Conservation (phyloP, 1,140 invertebrate species). For the Drosophila micromelanica region DNA sequence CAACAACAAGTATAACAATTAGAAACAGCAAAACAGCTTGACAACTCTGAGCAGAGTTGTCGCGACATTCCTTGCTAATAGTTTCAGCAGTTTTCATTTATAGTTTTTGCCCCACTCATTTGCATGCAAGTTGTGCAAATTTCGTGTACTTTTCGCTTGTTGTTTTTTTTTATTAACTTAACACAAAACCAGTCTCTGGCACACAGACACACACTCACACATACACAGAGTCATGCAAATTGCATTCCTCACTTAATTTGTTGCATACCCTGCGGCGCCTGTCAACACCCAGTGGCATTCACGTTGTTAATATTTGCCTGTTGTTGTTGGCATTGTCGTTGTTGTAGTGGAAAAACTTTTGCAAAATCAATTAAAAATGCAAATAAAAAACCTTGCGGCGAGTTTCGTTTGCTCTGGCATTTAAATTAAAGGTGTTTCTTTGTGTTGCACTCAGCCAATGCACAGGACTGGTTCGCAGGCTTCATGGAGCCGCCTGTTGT, state of each 20-base stretch:
- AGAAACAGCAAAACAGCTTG: slow-evolving; percentile 48
- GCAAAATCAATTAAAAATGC: slow-evolving; percentile 73
- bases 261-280: slow-evolving; percentile 61
- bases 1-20: slow-evolving; percentile 47
- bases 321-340: slow-evolving; percentile 31
- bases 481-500: slow-evolving; percentile 29
- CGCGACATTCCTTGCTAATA: slow-evolving; percentile 71
- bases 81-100: slow-evolving; percentile 62
- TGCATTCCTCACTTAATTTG: slow-evolving; percentile 76
- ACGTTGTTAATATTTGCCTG: slow-evolving; percentile 36
- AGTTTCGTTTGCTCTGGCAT: slow-evolving; percentile 57
- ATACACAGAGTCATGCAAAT: slow-evolving; percentile 24
- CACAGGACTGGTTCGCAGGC: slow-evolving; percentile 12
- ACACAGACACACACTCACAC: slow-evolving; percentile 10
- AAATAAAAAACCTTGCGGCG: slow-evolving; percentile 56
- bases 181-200: slow-evolving; percentile 16
- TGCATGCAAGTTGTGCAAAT: slow-evolving; percentile 33
- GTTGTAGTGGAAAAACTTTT: slow-evolving; percentile 50
- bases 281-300: slow-evolving; percentile 24
- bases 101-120: slow-evolving; percentile 31
- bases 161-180: slow-evolving; percentile 64
- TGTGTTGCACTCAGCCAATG: slow-evolving; percentile 18
- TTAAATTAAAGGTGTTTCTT: slow-evolving; percentile 62
- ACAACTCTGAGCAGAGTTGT: slow-evolving; percentile 61
- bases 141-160: slow-evolving; percentile 37